Base-by-base conservation (phyloP, 2,113 vertebrate genomes). In the Sula dactylatra region DNA sequence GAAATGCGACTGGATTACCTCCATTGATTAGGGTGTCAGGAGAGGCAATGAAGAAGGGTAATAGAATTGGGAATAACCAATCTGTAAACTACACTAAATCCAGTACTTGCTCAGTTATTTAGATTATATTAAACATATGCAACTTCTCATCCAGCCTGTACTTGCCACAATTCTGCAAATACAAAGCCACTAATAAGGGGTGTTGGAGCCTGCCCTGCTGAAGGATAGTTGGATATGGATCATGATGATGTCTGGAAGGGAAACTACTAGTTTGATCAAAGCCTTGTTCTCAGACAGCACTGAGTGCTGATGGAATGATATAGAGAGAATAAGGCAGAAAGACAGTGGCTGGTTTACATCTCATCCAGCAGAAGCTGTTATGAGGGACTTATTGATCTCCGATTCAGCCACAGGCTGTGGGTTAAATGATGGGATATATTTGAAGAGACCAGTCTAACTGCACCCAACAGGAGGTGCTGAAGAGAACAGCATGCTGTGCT, bases 211-310 rank as follows among this genome's bases (percentile, higher is more conserved):
- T 93, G 93, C 94, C 94, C 90, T 88, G 86, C 95, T 95, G 95
- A 95, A 96, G 94, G 94, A 96, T 94, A 90, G 89, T 86, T 96
- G 91, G 95, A 94, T 93, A 94, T 86, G 93, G 85, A 91, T 96
- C 58, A 7, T 86, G 71, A 80, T 94, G 89, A 89, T 94, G 94
- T 97, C 87, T 95, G 70, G 89, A 96, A 97, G 96, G 84, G 85
- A 96, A 96, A 91, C 95, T 96, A 93, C 89, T 59, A 79, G 93
- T 95, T 92, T 97, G 93, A 95, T 97, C 96, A 96, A 96, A 96
- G 96, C 82, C 64, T 77, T 52, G 55, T 77, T 59, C 71, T 96
- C 70, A 96, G 91, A 88, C 88, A 92, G 66, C 7, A 5, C 62
- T 82, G 81, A 95, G 79, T 73, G 95, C 86, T 93, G 94, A 95